Base-by-base conservation (phyloP, 2,113 vertebrate species). In the Caranx melampygus region DNA sequence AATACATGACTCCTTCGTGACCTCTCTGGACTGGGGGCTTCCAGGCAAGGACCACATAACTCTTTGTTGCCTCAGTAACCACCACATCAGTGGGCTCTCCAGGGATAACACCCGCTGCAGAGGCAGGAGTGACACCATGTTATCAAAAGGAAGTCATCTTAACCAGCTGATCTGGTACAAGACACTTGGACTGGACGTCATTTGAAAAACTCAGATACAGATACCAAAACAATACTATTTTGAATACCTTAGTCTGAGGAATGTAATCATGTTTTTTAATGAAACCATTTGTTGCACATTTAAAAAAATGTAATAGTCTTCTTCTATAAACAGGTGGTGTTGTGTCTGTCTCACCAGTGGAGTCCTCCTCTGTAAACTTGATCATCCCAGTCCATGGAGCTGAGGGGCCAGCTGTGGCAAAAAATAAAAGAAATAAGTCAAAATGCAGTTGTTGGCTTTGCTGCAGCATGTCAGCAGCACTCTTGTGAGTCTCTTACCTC, bases 351-450 rank as follows among this genome's bases (percentile, higher is more conserved):
- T 13, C 86, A 99, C 98, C 97, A 87, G 96, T 94, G 64, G 97
- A 94, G 78, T 99, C 98, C 86, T 99, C 98, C 91, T 99, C 98
- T 6, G 98, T 99, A 73, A 99, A 98, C 93, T 98, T 99, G 90
- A 99, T 99, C 93, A 99, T 97, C 45, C 97, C 98, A 26, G 98
- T 99, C 97, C 97, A 99, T 40, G 98, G 98, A 85, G 98, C 97
- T 52, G 95, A 98, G 44, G 97, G 96, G 5, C 96, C 96, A 92
- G 96, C 97, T 99, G 82, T 72, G 40, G 11, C 9, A 66, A 59
- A 75, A 45, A 52, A 52, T 10, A 45, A 64, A 71, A 64, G 0
- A 71, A 75, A 51, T 16, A 0, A 0, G 49, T 51, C 9, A 20
- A 61, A 51, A 59, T 40, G 65, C 0, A 13, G 37, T 21, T 73